Evolutionary conservation across 2,888 invertebrate species (phyloP).

Genomic region (Mesorhabditis spiculigera): DNA sequence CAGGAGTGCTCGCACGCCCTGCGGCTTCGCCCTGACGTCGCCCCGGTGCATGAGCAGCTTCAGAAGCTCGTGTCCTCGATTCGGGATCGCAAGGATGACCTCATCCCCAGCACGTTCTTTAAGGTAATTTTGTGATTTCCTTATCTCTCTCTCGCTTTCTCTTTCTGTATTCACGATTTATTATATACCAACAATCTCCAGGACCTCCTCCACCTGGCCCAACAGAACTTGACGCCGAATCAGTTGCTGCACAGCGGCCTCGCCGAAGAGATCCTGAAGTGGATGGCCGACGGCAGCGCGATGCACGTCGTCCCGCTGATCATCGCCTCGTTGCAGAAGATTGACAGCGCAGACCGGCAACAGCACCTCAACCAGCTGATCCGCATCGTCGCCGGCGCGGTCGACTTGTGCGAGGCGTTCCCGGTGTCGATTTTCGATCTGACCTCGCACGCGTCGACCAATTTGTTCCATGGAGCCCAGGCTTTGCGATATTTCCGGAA

Average conservation of each 20-base stretch:
- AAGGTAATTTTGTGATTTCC: too few species aligned
- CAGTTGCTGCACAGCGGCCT: neutral
- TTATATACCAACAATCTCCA: neutral
- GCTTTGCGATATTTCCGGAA: constrained; percentile 88
- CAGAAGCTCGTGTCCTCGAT: neutral
- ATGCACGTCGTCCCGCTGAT: neutral
- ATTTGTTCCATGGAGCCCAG: constrained; percentile 61
- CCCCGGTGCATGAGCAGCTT: neutral
- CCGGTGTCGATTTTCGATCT: neutral
- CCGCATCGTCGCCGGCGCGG: neutral
- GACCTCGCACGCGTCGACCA: neutral
- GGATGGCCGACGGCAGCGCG: neutral
- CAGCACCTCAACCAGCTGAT: neutral
- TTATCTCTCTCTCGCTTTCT: too few species aligned
- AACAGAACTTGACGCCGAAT: constrained; percentile 4
- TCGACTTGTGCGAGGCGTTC: neutral
- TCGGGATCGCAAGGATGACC: neutral
- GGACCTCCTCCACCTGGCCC: neutral
- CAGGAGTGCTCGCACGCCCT: neutral
- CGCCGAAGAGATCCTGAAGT: neutral
- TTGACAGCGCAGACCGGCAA: neutral
- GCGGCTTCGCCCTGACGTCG: neutral
- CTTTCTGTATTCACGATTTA: too few species aligned
- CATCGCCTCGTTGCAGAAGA: neutral
- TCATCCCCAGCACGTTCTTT: too few species aligned